Conservation (phyloP, 2,113 vertebrate genomes). For the Panurus biarmicus region DNA sequence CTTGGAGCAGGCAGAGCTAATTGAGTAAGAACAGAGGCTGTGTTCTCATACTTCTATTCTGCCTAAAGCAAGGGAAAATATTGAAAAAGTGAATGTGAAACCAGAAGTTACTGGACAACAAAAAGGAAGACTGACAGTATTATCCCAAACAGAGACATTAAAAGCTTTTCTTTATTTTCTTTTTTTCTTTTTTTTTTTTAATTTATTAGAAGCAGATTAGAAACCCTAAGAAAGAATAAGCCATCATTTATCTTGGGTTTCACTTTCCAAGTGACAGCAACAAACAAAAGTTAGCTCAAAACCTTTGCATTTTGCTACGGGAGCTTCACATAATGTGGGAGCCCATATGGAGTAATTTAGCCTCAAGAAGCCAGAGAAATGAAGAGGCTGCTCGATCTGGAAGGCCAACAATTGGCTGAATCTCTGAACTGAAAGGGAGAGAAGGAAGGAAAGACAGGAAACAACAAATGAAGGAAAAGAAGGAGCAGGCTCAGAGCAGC, state of each 20-base stretch:
- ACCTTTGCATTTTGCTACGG: neutral
- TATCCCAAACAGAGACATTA: neutral
- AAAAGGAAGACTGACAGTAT: constrained; percentile 5
- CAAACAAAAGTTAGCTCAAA: constrained; percentile 6
- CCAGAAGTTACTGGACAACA: constrained; percentile 9
- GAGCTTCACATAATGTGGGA: neutral
- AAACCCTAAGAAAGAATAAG: neutral
- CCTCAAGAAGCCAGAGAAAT: neutral
- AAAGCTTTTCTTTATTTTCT: neutral
- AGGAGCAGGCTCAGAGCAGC: neutral
- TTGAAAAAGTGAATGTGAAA: constrained; percentile 18
- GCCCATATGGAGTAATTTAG: constrained; percentile 1
- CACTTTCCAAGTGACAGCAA: neutral
- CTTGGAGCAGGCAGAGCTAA: neutral
- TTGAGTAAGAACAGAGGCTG: neutral
- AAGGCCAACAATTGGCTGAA: neutral
- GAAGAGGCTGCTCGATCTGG: neutral
- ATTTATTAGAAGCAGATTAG: neutral
- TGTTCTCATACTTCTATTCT: neutral
- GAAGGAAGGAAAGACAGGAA: neutral
- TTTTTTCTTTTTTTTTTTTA: neutral
- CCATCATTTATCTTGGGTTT: constrained; percentile 27
- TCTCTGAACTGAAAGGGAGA: neutral
- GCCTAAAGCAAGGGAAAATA: constrained; percentile 8
- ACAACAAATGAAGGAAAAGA: neutral